phyloP scores from a whole-genome alignment of 2,113 vertebrate genomes.

The Phoenicopterus ruber region DNA sequence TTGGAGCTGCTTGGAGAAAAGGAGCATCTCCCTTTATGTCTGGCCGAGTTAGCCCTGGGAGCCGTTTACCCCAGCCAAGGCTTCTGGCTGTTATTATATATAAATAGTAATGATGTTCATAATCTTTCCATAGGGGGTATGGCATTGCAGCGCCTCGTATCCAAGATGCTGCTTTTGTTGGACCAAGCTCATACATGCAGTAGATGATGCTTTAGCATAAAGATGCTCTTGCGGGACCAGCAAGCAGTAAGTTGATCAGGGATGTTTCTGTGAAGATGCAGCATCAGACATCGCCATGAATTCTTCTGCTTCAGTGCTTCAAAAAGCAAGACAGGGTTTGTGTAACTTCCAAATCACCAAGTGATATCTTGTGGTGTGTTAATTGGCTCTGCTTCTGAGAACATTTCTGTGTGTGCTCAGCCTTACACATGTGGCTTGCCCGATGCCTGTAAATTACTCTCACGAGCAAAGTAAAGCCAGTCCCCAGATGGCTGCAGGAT shows the following conservation, averaged over 20 bases:
- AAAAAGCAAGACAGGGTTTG: conserved; percentile 4
- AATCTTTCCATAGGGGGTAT: background rate
- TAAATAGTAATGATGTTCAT: conserved; percentile 3
- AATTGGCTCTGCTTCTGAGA: conserved; percentile 53
- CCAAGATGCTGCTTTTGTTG: conserved; percentile 17
- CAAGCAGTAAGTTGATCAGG: background rate
- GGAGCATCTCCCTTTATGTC: conserved; percentile 1
- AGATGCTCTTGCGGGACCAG: background rate
- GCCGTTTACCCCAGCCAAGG: background rate
- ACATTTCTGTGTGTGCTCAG: conserved; percentile 26
- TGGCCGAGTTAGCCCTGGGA: background rate
- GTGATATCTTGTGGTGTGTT: conserved; percentile 30
- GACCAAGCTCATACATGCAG: background rate
- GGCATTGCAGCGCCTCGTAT: fast-evolving
- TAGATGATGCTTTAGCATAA: background rate
- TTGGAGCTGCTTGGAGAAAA: conserved; percentile 12
- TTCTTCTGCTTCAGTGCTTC: conserved; percentile 23
- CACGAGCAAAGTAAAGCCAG: background rate
- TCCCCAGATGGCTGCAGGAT: conserved; percentile 10
- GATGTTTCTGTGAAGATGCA: background rate
- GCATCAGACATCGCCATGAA: background rate
- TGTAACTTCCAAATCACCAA: conserved; percentile 21
- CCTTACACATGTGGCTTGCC: conserved; percentile 48
- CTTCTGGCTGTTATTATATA: conserved; percentile 13
- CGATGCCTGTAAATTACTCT: conserved; percentile 42